Percentiles rank a stretch among this genome's conserved stretches.
Evolutionary conservation across 2,797 vertebrate species (phyloP).

Genomic region (Phrynocephalus vlangalii): DNA sequence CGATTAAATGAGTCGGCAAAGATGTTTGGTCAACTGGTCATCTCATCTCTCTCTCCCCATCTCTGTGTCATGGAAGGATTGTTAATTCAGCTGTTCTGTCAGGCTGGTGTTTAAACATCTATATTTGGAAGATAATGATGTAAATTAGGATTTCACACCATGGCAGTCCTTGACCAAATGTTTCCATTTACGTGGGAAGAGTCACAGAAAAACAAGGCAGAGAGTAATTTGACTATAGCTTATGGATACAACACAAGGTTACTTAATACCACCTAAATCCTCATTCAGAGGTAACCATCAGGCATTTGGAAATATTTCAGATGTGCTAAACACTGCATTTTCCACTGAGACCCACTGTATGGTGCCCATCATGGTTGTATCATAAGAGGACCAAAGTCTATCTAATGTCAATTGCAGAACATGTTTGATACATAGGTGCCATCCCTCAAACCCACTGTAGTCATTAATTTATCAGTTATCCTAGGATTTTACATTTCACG

Average conservation of each 20-base stretch:
- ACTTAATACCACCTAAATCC: not conserved
- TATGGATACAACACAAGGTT: not conserved
- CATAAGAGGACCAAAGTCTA: no score
- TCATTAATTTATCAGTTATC: not conserved
- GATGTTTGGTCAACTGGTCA: not conserved
- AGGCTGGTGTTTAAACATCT: constrained; percentile 3
- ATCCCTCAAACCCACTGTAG: not conserved
- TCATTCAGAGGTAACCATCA: not conserved
- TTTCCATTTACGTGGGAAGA: constrained; percentile 21
- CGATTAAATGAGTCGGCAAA: not conserved
- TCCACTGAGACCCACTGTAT: not conserved
- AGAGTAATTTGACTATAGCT: not conserved
- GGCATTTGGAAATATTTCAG: not conserved
- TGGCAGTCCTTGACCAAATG: constrained; percentile 23
- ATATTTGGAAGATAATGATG: constrained; percentile 7
- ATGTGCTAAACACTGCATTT: not conserved
- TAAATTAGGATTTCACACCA: not conserved
- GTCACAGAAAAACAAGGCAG: not conserved
- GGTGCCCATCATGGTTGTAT: not conserved
- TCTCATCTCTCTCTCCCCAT: not conserved
- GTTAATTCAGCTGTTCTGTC: constrained; percentile 17
- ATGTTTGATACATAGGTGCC: constrained; percentile 1
- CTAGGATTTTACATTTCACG: not conserved
- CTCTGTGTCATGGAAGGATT: constrained; percentile 17
- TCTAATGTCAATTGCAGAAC: not conserved